These are phyloP conservation scores for rabbit (Oryctolagus cuniculus) DNA, from an alignment of 2,113 vertebrate genomes.

Conservation along the genomic window DNA sequence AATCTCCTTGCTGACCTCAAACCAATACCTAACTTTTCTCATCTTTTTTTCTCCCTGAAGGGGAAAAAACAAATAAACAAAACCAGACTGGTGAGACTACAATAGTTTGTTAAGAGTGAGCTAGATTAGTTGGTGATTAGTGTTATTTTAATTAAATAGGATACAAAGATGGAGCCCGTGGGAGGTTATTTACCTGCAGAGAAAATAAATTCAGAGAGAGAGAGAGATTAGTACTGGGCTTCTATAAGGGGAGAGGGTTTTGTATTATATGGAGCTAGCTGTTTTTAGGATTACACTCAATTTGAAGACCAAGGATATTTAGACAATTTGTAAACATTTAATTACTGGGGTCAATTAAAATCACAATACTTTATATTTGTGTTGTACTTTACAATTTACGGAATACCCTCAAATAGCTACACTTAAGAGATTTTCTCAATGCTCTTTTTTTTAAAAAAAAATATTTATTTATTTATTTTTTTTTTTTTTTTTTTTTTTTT, in stretches of 20 bases:
- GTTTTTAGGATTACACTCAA: slow-evolving; percentile 48
- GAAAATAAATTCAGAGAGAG: slow-evolving; percentile 60
- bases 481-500: too few species aligned
- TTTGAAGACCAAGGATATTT: slow-evolving; percentile 43
- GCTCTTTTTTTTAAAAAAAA: background rate
- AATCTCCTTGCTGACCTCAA: slow-evolving; percentile 81
- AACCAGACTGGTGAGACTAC: slow-evolving; percentile 74
- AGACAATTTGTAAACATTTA: slow-evolving; percentile 48
- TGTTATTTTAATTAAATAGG: slow-evolving; percentile 86
- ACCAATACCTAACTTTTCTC: slow-evolving; percentile 81
- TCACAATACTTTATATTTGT: slow-evolving; percentile 2
- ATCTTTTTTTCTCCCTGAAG: slow-evolving; percentile 67
- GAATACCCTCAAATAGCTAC: slow-evolving; percentile 11
- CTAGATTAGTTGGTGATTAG: slow-evolving; percentile 84
- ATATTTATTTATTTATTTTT: too few species aligned
- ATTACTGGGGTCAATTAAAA: slow-evolving; percentile 54
- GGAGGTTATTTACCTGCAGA: slow-evolving; percentile 69
- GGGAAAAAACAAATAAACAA: slow-evolving; percentile 76
- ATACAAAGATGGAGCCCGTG: slow-evolving; percentile 65
- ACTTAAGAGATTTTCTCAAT: background rate
- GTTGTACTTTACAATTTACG: background rate
- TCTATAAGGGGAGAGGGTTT: background rate
- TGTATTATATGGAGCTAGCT: background rate
- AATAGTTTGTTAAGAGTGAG: slow-evolving; percentile 80
- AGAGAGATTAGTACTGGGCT: slow-evolving; percentile 53